Conservation (phyloP, 1,140 invertebrate genomes). For the Epicauta chinensis region DNA sequence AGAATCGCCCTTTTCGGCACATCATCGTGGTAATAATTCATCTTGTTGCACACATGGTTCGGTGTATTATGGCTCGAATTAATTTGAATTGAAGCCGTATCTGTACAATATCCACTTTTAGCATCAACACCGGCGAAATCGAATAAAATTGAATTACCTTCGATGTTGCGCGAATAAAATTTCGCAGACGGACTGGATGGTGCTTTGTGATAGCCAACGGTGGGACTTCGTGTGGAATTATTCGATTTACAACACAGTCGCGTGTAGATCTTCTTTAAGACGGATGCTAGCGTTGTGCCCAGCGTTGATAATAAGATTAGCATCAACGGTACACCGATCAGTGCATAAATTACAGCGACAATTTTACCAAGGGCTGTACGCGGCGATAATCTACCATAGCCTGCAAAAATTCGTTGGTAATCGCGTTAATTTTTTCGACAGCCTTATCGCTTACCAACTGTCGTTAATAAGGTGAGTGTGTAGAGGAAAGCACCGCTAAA, state of each 20-base stretch:
- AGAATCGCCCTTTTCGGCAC: slow-evolving; percentile 39
- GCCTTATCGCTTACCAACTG: slow-evolving; percentile 73
- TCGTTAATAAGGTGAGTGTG: slow-evolving; percentile 77
- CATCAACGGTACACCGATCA: slow-evolving; percentile 78
- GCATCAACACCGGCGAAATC: too few relatives aligned
- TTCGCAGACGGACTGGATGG: slow-evolving; percentile 35
- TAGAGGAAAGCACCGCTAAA: slow-evolving; percentile 75
- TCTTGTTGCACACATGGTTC: slow-evolving; percentile 32
- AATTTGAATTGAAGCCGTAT: slow-evolving; percentile 34
- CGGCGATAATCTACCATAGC: slow-evolving; percentile 75
- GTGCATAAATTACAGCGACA: slow-evolving; percentile 81
- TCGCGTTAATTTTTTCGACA: too few relatives aligned
- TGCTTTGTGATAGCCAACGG: slow-evolving; percentile 39
- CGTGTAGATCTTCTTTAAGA: slow-evolving; percentile 64
- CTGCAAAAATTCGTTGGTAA: too few relatives aligned
- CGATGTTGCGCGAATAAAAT: slow-evolving; percentile 29
- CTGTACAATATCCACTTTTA: slow-evolving; percentile 14
- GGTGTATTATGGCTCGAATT: slow-evolving; percentile 31
- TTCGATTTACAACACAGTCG: slow-evolving; percentile 52
- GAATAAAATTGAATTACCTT: slow-evolving; percentile 27
- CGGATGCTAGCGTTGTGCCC: slow-evolving; percentile 69
- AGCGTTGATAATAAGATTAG: slow-evolving; percentile 80
- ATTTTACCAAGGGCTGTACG: slow-evolving; percentile 70
- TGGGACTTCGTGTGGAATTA: slow-evolving; percentile 22
- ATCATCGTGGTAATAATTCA: slow-evolving; percentile 32